Conservation (phyloP, 2,797 vertebrate genomes). For the Melanotaenia boesemani region DNA sequence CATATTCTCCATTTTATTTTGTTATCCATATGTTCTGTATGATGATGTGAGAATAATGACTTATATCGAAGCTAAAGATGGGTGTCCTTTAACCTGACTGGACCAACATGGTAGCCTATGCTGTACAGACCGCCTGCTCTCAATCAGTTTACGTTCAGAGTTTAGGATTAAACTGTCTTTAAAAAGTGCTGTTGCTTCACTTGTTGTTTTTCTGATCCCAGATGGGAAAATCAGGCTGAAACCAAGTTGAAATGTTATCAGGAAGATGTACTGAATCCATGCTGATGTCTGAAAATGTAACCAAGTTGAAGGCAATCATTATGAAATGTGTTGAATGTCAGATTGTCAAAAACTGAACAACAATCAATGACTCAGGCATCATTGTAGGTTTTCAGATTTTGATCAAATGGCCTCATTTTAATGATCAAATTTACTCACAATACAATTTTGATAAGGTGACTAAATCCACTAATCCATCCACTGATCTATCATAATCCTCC, state of each 20-base stretch:
- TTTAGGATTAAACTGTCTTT: not conserved
- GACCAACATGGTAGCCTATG: not conserved
- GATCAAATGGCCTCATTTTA: not conserved
- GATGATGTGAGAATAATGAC: not conserved
- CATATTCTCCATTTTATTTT: not conserved
- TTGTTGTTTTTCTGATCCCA: not conserved
- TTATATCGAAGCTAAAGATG: not conserved
- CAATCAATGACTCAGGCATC: not conserved
- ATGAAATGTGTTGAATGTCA: not conserved
- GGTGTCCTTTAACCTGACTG: not conserved
- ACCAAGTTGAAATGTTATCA: not conserved
- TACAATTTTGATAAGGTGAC: too few relatives aligned
- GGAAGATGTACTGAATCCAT: not conserved
- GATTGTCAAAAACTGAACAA: not conserved
- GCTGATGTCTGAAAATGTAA: not conserved
- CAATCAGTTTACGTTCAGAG: not conserved
- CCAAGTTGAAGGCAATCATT: not conserved
- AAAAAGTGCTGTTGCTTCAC: not conserved
- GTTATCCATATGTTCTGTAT: not conserved
- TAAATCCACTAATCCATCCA: not conserved
- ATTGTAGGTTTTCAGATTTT: not conserved
- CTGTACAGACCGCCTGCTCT: not conserved
- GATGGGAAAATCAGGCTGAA: not conserved
- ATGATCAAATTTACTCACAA: not conserved
- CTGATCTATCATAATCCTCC: not conserved